These are phyloP conservation scores for Kuschelorhynchus macadamiae DNA, from an alignment of 2,888 invertebrate genomes.

Conservation along the genomic window DNA sequence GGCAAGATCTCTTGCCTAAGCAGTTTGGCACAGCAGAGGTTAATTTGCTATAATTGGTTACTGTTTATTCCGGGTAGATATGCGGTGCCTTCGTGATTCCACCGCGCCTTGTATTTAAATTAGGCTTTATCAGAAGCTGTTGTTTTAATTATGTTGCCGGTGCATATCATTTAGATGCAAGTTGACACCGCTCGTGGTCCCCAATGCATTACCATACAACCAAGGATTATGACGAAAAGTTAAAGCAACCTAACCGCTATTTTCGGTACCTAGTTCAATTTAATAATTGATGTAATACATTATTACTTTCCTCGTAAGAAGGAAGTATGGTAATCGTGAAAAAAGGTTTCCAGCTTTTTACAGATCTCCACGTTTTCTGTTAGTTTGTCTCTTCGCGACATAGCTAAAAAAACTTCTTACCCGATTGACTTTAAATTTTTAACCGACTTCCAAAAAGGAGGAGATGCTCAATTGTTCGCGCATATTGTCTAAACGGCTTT, in stretches of 20 bases:
- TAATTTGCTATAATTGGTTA: slow-evolving; percentile 35
- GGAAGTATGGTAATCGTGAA: too few relatives aligned
- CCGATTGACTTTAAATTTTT: too few relatives aligned
- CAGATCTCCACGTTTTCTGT: too few relatives aligned
- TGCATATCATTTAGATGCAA: slow-evolving; percentile 32
- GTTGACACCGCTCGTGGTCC: slow-evolving; percentile 15
- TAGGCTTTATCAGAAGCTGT: slow-evolving; percentile 29
- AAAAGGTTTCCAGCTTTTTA: too few relatives aligned
- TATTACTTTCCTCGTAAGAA: too few relatives aligned
- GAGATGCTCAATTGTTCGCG: too few relatives aligned
- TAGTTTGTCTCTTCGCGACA: too few relatives aligned
- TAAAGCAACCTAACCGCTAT: neutral
- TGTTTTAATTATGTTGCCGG: slow-evolving; percentile 31
- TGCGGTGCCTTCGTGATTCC: slow-evolving; percentile 24
- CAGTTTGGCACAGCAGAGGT: slow-evolving; percentile 28
- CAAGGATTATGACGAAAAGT: slow-evolving; percentile 9
- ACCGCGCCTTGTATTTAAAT: slow-evolving; percentile 32
- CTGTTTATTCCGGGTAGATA: slow-evolving; percentile 22
- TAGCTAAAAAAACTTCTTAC: too few relatives aligned
- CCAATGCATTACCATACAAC: slow-evolving; percentile 14
- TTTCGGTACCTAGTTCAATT: neutral
- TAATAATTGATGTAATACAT: too few relatives aligned
- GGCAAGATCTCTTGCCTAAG: slow-evolving; percentile 18
- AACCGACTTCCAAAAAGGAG: too few relatives aligned
- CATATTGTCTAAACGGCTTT: too few relatives aligned